Conservation (phyloP, 2,113 vertebrate species). For the Lasiurus cinereus region DNA sequence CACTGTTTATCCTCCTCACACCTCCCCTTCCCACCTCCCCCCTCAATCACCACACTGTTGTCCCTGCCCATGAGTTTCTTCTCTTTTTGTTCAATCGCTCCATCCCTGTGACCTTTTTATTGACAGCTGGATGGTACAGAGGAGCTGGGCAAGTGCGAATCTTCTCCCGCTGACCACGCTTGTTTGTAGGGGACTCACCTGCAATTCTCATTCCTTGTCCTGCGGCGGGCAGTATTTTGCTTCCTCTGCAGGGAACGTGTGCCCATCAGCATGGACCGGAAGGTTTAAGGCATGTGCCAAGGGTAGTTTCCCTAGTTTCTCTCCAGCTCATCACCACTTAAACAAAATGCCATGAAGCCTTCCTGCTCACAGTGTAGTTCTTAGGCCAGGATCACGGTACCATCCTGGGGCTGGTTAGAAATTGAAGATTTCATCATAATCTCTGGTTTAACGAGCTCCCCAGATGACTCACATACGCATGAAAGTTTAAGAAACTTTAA, state of each 20-base stretch:
- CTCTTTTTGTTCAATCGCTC: neutral
- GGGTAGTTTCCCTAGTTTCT: neutral
- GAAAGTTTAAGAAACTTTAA: neutral
- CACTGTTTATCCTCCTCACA: neutral
- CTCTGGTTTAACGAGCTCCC: conserved; percentile 39
- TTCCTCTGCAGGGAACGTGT: neutral
- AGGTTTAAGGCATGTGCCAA: neutral
- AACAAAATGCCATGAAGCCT: neutral
- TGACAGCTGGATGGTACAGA: neutral
- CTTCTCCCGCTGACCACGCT: neutral
- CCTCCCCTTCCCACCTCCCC: no score
- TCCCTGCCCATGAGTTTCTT: neutral
- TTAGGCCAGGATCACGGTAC: neutral
- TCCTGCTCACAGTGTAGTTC: neutral
- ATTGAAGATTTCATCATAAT: neutral
- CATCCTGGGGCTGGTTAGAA: neutral
- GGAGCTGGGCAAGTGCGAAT: neutral
- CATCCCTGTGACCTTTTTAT: neutral
- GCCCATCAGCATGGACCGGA: neutral
- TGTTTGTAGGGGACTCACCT: neutral
- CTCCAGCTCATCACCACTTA: neutral
- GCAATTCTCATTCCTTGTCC: neutral
- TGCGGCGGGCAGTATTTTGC: neutral
- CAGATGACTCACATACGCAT: neutral
- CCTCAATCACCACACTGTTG: neutral